These are phyloP conservation scores for Periplaneta americana DNA, from an alignment of 1,140 invertebrate species.

Conservation along the genomic window DNA sequence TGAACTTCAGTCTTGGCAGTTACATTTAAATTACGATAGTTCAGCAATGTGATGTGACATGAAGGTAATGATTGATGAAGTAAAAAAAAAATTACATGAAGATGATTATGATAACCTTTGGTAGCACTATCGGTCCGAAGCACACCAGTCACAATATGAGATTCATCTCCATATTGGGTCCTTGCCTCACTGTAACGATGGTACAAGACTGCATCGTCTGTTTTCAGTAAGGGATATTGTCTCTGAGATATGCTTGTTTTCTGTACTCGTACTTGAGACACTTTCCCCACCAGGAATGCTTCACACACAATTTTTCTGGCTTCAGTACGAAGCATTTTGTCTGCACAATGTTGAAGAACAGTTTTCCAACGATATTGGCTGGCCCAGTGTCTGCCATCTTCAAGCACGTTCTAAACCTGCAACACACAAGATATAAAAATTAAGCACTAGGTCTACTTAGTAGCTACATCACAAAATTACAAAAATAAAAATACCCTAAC, in stretches of 20 bases:
- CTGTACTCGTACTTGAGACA: slow-evolving; percentile 62
- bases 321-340: slow-evolving; percentile 88
- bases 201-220: not conserved
- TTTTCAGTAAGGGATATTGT: slow-evolving; percentile 60
- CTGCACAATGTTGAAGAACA: slow-evolving; percentile 92
- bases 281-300: slow-evolving; percentile 76
- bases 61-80: too few species aligned
- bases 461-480: too few species aligned
- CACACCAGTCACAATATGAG: not conserved
- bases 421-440: slow-evolving; percentile 34
- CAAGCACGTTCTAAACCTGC: slow-evolving; percentile 85
- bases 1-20: not conserved
- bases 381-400: slow-evolving; percentile 78
- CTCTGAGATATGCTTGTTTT: slow-evolving; percentile 67
- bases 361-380: slow-evolving; percentile 83
- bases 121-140: not conserved
- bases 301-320: slow-evolving; percentile 64
- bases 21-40: not conserved
- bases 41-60: too few species aligned
- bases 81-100: too few species aligned
- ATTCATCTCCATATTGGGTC: not conserved
- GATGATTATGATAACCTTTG: not conserved
- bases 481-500: too few species aligned
- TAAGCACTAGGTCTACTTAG: too few species aligned
- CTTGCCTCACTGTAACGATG: not conserved